Conservation (phyloP, 2,797 vertebrate genomes). For the Triplophysa yarkandensis region DNA sequence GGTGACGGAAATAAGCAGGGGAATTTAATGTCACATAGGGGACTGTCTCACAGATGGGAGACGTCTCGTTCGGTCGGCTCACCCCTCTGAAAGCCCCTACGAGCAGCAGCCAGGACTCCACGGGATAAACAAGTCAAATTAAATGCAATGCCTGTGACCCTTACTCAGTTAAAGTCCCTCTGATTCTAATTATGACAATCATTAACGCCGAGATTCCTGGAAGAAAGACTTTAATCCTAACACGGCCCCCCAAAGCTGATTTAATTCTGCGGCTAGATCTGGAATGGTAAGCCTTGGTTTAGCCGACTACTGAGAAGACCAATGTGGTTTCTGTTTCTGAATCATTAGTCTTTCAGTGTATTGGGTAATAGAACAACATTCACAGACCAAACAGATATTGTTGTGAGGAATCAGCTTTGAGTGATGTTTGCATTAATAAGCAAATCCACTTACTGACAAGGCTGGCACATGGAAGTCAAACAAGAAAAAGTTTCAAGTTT, state of each 20-base stretch:
- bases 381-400: slow-evolving; percentile 22
- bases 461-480: neutral
- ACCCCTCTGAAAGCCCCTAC: slow-evolving; percentile 40
- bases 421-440: neutral
- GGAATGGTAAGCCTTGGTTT: slow-evolving; percentile 55
- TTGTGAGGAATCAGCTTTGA: neutral
- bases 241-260: slow-evolving; percentile 47
- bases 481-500: neutral
- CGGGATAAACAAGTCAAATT: slow-evolving; percentile 56
- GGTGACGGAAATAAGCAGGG: too few species aligned
- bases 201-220: slow-evolving; percentile 51
- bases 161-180: slow-evolving; percentile 45
- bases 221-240: slow-evolving; percentile 39
- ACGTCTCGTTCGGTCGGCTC: slow-evolving; percentile 34
- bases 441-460: neutral
- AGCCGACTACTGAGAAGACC: slow-evolving; percentile 15
- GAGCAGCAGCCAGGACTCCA: slow-evolving; percentile 41
- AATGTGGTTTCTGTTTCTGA: slow-evolving; percentile 54
- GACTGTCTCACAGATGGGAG: slow-evolving; percentile 9
- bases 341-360: slow-evolving; percentile 60
- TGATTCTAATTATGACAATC: slow-evolving; percentile 59
- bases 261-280: slow-evolving; percentile 67
- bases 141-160: slow-evolving; percentile 48
- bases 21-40: neutral
- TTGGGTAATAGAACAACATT: slow-evolving; percentile 58